Percentiles rank a stretch among this genome's conserved stretches.
Conservation (phyloP, 2,113 vertebrate genomes). For the cattle (Bos taurus) region ARS-UCD2.0 NC_037337.1:63635501-63636000, state of each 20-base stretch:
- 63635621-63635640: not conserved
- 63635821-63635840: constrained; percentile 33
- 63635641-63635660: not conserved
- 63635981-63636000: constrained; percentile 6
- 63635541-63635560: not conserved
- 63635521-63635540: not conserved
- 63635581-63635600: not conserved
- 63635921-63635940: not conserved
- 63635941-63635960: constrained; percentile 20
- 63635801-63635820: constrained; percentile 30
- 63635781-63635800: not conserved
- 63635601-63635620: not conserved
- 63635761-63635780: not conserved
- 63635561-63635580: not conserved
- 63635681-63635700: not conserved
- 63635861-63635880: not conserved
- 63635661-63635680: not conserved
- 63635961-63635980: not conserved
- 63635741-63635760: constrained; percentile 16
- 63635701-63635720: not conserved
- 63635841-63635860: constrained; percentile 54
- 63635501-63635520: not conserved
- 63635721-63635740: not conserved
- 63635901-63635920: not conserved
- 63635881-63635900: not conserved